These are phyloP conservation scores for Hylia prasina DNA, from an alignment of 2,113 vertebrate species.

Conservation along the genomic window DNA sequence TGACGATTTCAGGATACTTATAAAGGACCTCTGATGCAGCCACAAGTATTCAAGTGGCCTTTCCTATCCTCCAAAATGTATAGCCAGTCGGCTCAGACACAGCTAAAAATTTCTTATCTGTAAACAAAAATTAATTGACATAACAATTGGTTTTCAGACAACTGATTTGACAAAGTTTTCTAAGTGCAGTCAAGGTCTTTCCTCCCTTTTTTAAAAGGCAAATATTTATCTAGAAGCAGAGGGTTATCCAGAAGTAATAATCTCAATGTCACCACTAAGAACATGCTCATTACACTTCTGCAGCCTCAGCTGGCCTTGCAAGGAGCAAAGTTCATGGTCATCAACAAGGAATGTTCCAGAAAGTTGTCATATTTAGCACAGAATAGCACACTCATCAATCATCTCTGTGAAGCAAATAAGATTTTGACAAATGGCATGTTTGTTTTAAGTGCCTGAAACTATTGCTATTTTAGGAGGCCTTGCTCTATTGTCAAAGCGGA, in stretches of 20 bases:
- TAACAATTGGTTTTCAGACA: not conserved
- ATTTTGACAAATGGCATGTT: constrained; percentile 23
- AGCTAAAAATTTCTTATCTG: not conserved
- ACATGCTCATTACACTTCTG: not conserved
- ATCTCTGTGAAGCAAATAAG: not conserved
- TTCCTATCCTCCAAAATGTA: not conserved
- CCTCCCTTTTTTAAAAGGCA: not conserved
- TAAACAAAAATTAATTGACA: not conserved
- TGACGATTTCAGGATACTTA: not conserved
- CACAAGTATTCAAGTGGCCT: not conserved
- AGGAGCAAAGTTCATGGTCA: not conserved
- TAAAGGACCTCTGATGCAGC: not conserved
- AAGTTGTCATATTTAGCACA: constrained; percentile 33
- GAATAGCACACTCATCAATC: constrained; percentile 26
- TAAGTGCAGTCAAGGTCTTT: not conserved
- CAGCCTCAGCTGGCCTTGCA: not conserved
- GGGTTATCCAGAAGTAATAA: not conserved
- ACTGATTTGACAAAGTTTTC: not conserved
- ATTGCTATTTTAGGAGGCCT: constrained; percentile 3
- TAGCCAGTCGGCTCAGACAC: not conserved
- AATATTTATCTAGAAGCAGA: not conserved
- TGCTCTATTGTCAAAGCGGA: not conserved
- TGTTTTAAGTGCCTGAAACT: not conserved
- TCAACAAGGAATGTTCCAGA: constrained; percentile 19
- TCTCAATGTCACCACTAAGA: not conserved